A percentile compares a stretch with the other conserved stretches of the same genome.
These are phyloP conservation scores for Spilosoma lubricipeda DNA, from an alignment of 2,888 invertebrate species.

Conservation along the genomic window DNA sequence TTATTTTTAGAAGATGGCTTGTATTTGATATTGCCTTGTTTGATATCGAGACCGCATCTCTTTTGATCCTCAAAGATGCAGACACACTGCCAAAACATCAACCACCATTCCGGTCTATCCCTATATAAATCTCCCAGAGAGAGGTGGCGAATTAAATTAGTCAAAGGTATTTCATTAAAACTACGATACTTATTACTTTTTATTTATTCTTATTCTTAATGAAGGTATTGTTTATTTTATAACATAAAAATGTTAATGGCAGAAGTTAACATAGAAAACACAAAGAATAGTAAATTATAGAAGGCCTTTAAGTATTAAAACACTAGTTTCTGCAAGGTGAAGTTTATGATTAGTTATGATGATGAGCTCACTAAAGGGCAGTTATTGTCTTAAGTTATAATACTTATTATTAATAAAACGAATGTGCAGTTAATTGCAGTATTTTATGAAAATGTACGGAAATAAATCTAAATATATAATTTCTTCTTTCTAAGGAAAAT, in stretches of 20 bases:
- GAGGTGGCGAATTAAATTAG: too few relatives aligned
- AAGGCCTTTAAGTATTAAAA: conserved; percentile 1
- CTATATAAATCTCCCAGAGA: too few relatives aligned
- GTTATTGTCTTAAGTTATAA: not conserved
- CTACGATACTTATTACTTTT: not conserved
- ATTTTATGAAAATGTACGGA: not conserved
- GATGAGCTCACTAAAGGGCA: not conserved
- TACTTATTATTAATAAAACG: not conserved
- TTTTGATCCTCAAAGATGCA: too few relatives aligned
- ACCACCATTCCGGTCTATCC: too few relatives aligned
- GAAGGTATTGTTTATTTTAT: not conserved
- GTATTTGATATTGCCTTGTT: too few relatives aligned
- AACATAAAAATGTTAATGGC: not conserved
- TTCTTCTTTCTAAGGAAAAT: too few relatives aligned
- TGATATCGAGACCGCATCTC: too few relatives aligned
- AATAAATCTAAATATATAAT: too few relatives aligned
- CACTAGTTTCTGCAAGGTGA: not conserved
- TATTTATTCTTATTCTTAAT: not conserved
- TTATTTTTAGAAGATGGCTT: too few relatives aligned
- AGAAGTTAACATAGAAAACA: not conserved
- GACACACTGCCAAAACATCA: too few relatives aligned
- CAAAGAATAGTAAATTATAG: conserved; percentile 1
- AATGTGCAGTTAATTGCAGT: not conserved
- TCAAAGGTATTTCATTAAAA: not conserved
- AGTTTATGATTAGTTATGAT: not conserved